phyloP scores from a whole-genome alignment of 2,113 vertebrate species.

The Pseudopodoces humilis region DNA sequence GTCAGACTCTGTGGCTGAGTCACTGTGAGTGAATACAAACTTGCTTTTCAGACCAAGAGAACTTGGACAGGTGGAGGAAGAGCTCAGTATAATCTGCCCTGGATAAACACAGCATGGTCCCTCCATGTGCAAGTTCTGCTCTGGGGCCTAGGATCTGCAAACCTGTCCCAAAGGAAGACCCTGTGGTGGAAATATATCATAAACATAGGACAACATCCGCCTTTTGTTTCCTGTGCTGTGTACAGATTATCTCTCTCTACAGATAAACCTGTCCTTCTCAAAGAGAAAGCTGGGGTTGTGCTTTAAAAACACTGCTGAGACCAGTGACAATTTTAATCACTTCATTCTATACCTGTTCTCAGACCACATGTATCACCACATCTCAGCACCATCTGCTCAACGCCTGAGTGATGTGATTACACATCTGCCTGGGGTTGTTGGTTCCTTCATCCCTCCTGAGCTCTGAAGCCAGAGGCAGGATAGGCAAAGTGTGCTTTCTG shows the following conservation, averaged over 20 bases:
- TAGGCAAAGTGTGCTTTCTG: not conserved
- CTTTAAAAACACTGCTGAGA: not conserved
- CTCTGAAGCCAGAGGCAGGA: not conserved
- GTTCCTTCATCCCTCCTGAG: not conserved
- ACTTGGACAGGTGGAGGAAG: slow-evolving; percentile 19
- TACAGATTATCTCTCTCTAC: not conserved
- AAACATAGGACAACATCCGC: slow-evolving; percentile 29
- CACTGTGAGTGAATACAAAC: not conserved
- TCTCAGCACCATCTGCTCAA: not conserved
- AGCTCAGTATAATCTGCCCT: not conserved
- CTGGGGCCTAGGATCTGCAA: not conserved
- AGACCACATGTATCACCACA: not conserved
- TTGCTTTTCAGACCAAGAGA: not conserved
- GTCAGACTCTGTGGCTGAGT: slow-evolving; percentile 24
- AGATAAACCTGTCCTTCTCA: not conserved
- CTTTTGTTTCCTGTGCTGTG: slow-evolving; percentile 43
- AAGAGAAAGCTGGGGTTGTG: not conserved
- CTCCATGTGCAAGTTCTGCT: not conserved
- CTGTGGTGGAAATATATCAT: not conserved
- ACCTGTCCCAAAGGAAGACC: not conserved
- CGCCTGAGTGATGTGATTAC: not conserved
- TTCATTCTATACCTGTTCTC: not conserved
- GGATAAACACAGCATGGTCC: not conserved
- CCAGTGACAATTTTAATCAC: not conserved
- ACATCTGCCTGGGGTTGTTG: not conserved